A percentile compares a stretch with the other conserved stretches of the same genome.
Evolutionary conservation across 2,888 invertebrate genomes (phyloP).

Genomic region (Melanophora roralis): DNA sequence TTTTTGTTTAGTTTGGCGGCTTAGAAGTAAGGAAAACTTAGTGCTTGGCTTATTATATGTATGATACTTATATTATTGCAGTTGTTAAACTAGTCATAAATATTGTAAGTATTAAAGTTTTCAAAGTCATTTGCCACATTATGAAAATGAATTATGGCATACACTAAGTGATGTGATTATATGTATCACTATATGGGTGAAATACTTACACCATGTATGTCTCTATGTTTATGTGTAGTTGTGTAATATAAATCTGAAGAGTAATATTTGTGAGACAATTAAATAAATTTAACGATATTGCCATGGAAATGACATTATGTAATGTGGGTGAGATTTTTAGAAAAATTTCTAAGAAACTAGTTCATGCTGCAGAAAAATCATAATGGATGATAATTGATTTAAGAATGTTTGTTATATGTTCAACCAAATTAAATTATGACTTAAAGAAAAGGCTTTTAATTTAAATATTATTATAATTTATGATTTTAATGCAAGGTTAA

Average conservation of each 20-base stretch:
- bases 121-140: slow-evolving; percentile 60
- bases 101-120: slow-evolving; percentile 49
- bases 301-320: not conserved
- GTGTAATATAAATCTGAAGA: not conserved
- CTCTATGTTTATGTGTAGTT: not conserved
- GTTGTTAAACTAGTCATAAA: slow-evolving; percentile 56
- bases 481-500: too few relatives aligned
- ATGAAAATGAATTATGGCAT: slow-evolving; percentile 53
- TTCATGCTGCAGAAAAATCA: not conserved
- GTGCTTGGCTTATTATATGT: not conserved
- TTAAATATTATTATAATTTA: too few relatives aligned
- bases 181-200: not conserved
- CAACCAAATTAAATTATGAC: not conserved
- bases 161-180: slow-evolving; percentile 51
- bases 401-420: not conserved
- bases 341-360: not conserved
- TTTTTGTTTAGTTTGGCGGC: slow-evolving; percentile 2
- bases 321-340: slow-evolving; percentile 13
- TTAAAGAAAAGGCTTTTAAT: not conserved
- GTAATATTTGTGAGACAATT: not conserved
- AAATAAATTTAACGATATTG: not conserved
- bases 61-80: slow-evolving; percentile 39
- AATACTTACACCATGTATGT: not conserved
- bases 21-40: slow-evolving; percentile 17
- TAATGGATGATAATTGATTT: not conserved